phyloP scores from a whole-genome alignment of 30 jellyfish, hydroid and myxozoan species.

The Aurelia aurita region DNA sequence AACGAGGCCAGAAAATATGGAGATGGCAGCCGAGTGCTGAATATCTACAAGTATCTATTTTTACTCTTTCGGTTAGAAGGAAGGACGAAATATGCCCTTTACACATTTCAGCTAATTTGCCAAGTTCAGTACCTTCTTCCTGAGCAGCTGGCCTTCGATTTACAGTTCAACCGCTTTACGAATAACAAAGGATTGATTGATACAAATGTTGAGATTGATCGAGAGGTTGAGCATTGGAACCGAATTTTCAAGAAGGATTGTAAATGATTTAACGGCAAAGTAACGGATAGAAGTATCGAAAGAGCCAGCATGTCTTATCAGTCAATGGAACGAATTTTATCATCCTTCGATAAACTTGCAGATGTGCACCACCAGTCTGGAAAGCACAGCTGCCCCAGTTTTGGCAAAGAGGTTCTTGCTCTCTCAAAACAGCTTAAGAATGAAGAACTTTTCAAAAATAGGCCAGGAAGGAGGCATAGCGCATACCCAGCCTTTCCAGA shows the following conservation, averaged over 20 bases:
- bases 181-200: conserved; percentile 28
- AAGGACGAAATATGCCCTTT: conserved; percentile 16
- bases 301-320: not conserved
- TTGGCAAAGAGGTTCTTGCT: too few relatives aligned
- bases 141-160: conserved; percentile 14
- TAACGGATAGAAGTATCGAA: conserved; percentile 22
- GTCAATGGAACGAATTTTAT: not conserved
- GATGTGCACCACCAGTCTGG: too few relatives aligned
- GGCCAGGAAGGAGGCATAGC: too few relatives aligned
- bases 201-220: conserved; percentile 23
- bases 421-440: not conserved
- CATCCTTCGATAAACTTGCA: too few relatives aligned
- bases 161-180: not conserved
- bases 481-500: too few relatives aligned
- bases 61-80: conserved; percentile 1
- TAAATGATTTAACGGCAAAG: conserved; percentile 22
- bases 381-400: too few relatives aligned
- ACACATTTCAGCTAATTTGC: conserved; percentile 10
- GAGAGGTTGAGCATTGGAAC: conserved; percentile 41
- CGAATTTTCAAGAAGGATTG: conserved; percentile 1
- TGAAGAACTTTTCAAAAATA: too few relatives aligned
- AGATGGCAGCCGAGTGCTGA: conserved; percentile 22
- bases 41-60: conserved; percentile 5
- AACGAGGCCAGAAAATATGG: conserved; percentile 43
- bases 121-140: conserved; percentile 35